phyloP scores from a whole-genome alignment of 2,113 vertebrate genomes.

The Diglossa brunneiventris region DNA sequence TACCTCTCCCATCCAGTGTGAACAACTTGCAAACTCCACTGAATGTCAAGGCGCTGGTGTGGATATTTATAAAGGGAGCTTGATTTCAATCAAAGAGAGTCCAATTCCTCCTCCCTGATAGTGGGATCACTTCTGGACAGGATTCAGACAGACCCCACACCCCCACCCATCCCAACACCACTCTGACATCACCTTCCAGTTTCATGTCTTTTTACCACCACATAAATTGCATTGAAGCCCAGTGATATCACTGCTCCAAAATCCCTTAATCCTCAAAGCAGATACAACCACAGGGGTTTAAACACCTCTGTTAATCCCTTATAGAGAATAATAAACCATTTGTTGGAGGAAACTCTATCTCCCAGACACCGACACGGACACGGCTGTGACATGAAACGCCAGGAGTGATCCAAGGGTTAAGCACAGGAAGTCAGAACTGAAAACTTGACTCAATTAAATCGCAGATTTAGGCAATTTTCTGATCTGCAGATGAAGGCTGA shows the following conservation, averaged over 20 bases:
- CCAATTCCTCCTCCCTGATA: background rate
- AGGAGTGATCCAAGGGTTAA: background rate
- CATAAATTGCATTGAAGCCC: background rate
- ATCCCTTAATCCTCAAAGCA: background rate
- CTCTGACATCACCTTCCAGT: background rate
- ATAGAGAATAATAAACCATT: background rate
- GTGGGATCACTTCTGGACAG: background rate
- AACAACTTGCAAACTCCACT: background rate
- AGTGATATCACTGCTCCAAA: background rate
- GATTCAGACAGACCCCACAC: background rate
- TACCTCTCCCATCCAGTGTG: accelerated
- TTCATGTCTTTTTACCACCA: background rate
- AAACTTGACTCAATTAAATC: background rate
- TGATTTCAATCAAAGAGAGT: background rate
- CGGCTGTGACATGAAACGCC: background rate
- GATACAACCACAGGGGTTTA: background rate
- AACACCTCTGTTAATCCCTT: slow-evolving; percentile 12
- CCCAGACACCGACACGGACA: background rate
- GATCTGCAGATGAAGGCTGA: slow-evolving; percentile 9
- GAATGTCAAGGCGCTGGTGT: background rate
- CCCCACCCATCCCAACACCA: accelerated
- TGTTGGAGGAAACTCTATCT: background rate
- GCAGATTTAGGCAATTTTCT: background rate
- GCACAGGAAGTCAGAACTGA: background rate
- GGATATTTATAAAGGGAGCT: background rate